Base-by-base conservation (phyloP, 2,113 vertebrate genomes). In the Trichechus manatus region DNA sequence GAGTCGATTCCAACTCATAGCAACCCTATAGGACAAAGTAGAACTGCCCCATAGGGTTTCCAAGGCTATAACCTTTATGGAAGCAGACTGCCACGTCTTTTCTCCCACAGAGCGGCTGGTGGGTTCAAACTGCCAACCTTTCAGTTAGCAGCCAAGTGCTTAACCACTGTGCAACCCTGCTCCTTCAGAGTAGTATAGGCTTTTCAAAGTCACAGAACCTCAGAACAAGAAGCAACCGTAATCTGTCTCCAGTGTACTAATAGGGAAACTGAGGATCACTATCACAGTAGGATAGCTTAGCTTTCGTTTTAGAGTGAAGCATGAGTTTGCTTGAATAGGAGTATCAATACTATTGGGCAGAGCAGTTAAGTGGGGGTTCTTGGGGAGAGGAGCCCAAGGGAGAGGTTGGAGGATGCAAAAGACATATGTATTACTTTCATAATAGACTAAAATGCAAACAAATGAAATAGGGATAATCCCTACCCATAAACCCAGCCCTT, bases 181-280 rank as follows among this genome's bases (percentile, higher is more conserved):
- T 68, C 31, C 27, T 68, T 68, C 29, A 75, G 59, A 50, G 6
- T 25, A 87, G 44, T 27, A 53, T 14, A 84, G 31, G 36, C 33
- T 87, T 94, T 90, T 87, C 84, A 93, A 70, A 63, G 50, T 92
- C 50, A 59, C 20, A 79, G 77, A 82, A 72, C 17, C 74, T 94
- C 39, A 56, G 33, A 94, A 68, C 14, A 68, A n/a, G 36, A 90
- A 89, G 19, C 47, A 23, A 27, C 39, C 82, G 88, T 91, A 19
- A 36, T 79, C 70, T 78, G 9, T 50, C 59, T 47, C 77, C 56
- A 88, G 0, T 44, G 20, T 92, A 77, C 19, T 85, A 27, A 47
- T 56, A 82, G 33, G 59, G 47, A 93, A 93, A 90, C 72, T 42
- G 92, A 96, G 81, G 17, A 68, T 87, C 44, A 81, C 39, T 64